These are phyloP conservation scores for Hydractinia echinata DNA, from an alignment of 30 jellyfish, hydroid and myxozoan species.

Conservation along the genomic window DNA sequence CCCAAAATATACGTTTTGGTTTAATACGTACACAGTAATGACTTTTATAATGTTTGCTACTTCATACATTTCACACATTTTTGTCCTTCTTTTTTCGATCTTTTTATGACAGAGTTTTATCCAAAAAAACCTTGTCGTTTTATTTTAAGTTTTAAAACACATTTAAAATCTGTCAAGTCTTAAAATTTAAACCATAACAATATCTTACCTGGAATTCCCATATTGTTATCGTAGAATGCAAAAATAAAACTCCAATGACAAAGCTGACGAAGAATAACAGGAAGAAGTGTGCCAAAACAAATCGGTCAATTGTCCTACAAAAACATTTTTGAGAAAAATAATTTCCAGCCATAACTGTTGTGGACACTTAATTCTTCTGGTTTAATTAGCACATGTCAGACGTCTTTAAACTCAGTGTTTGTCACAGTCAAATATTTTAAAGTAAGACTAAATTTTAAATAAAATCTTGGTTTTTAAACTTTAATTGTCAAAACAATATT, in stretches of 20 bases:
- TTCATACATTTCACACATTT: background rate
- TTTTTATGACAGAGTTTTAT: background rate
- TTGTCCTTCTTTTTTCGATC: too few relatives aligned
- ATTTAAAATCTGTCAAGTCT: background rate
- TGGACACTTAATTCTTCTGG: background rate
- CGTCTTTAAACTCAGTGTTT: too few relatives aligned
- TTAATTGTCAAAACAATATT: too few relatives aligned
- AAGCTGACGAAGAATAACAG: constrained; percentile 69
- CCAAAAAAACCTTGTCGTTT: background rate
- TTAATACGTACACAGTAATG: too few relatives aligned
- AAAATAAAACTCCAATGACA: constrained; percentile 69
- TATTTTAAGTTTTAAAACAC: background rate
- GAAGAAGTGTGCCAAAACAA: constrained; percentile 68
- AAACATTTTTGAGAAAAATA: background rate
- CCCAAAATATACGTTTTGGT: too few relatives aligned
- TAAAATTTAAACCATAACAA: background rate
- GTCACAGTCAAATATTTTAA: too few relatives aligned
- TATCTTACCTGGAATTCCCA: constrained; percentile 74
- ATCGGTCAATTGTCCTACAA: constrained; percentile 61
- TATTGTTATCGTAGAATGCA: constrained; percentile 68
- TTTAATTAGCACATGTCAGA: too few relatives aligned
- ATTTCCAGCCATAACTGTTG: background rate
- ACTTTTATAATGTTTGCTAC: background rate
- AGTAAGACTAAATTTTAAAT: too few relatives aligned
- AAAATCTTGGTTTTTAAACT: too few relatives aligned